A percentile compares a stretch with the other conserved stretches of the same genome.
Evolutionary conservation across 2,113 vertebrate species (phyloP).

Genomic region (Rhagologus leucostigma): DNA sequence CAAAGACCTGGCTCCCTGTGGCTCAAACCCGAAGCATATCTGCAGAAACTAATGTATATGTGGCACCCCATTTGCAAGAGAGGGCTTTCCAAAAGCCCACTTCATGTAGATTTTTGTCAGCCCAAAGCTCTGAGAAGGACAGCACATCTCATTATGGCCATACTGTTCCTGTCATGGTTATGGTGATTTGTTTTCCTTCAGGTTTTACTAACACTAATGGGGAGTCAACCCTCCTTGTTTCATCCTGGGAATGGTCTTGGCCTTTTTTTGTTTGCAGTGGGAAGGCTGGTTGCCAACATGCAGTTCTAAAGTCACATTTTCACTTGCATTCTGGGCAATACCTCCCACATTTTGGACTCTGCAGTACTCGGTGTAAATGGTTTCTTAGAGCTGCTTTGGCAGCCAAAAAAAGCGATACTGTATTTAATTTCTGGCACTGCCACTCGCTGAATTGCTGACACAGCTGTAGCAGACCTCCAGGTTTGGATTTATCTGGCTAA

Average conservation of each 20-base stretch:
- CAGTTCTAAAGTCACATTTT: slow-evolving; percentile 51
- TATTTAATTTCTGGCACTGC: slow-evolving; percentile 56
- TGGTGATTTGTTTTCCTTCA: not conserved
- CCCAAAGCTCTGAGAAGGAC: not conserved
- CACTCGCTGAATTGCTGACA: slow-evolving; percentile 38
- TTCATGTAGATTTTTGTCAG: not conserved
- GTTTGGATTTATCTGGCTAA: slow-evolving; percentile 21
- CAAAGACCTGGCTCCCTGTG: not conserved
- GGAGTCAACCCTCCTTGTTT: not conserved
- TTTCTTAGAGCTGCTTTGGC: slow-evolving; percentile 50
- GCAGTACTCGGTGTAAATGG: slow-evolving; percentile 44
- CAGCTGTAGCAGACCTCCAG: slow-evolving; percentile 55
- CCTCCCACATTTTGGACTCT: slow-evolving; percentile 53
- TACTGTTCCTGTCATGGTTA: not conserved
- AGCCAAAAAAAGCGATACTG: slow-evolving; percentile 47
- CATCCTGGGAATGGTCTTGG: not conserved
- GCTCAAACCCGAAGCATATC: not conserved
- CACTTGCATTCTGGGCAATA: slow-evolving; percentile 55
- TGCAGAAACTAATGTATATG: not conserved
- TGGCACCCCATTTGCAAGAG: not conserved
- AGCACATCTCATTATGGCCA: not conserved
- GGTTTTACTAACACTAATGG: not conserved
- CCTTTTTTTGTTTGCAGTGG: not conserved
- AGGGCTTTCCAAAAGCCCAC: not conserved
- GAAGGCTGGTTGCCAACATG: not conserved